A percentile compares a stretch with the other conserved stretches of the same genome.
Conservation (phyloP, 1,140 invertebrate species). For the Eulimnadia texana region DNA sequence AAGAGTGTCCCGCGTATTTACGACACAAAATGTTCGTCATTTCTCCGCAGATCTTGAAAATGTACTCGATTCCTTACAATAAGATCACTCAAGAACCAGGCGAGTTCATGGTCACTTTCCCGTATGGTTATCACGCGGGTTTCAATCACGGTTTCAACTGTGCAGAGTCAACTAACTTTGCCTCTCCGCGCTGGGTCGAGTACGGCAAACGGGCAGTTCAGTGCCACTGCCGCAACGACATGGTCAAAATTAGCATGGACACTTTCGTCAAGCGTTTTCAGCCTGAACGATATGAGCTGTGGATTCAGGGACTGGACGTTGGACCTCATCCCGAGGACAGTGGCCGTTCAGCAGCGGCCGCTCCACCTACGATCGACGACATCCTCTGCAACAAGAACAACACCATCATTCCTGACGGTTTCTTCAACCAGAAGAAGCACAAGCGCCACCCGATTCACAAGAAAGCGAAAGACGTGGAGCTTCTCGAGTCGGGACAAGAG, state of each 20-base stretch:
- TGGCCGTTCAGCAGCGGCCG: constrained; percentile 50
- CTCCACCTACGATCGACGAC: constrained; percentile 54
- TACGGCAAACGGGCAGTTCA: constrained; percentile 84
- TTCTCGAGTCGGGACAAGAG: not conserved
- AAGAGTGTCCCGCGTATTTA: constrained; percentile 82
- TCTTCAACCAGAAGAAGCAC: not conserved
- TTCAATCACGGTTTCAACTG: constrained; percentile 98
- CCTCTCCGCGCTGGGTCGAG: constrained; percentile 89
- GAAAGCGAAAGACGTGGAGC: not conserved
- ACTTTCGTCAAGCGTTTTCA: constrained; percentile 90
- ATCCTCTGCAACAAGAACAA: constrained; percentile 53
- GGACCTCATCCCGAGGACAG: constrained; percentile 87
- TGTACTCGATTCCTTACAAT: constrained; percentile 89
- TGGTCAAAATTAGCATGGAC: constrained; percentile 96
- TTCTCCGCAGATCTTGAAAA: constrained; percentile 77
- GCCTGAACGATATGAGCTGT: constrained; percentile 47
- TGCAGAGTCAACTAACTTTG: constrained; percentile 99
- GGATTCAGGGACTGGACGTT: constrained; percentile 65
- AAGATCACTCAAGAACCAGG: constrained; percentile 93
- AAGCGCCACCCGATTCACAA: not conserved
- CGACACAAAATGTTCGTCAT: constrained; percentile 97
- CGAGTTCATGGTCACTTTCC: constrained; percentile 99
- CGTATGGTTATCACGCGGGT: constrained; percentile 90
- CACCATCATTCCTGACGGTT: not conserved
- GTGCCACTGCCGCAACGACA: constrained; percentile 72